Percentiles rank a stretch among this genome's conserved stretches.
These are phyloP conservation scores for Acanthosoma haemorrhoidale DNA, from an alignment of 2,888 invertebrate genomes.

Conservation along the genomic window DNA sequence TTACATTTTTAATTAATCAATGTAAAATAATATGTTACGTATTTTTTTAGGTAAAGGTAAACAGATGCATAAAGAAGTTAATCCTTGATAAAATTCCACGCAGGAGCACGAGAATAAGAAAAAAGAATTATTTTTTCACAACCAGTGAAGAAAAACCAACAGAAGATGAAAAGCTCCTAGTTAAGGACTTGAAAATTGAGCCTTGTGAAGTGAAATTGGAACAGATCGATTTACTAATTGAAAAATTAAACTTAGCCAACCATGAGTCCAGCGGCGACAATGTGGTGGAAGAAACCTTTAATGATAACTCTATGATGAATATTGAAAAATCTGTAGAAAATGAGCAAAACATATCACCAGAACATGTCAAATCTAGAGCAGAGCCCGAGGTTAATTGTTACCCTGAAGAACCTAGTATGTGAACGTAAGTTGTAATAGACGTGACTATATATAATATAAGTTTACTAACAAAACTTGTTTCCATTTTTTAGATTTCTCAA, in stretches of 20 bases:
- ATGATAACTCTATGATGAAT: too few species aligned
- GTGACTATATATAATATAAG: background rate
- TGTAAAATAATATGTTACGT: too few species aligned
- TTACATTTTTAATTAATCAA: too few species aligned
- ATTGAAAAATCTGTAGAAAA: background rate
- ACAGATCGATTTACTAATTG: background rate
- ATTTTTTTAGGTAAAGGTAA: background rate
- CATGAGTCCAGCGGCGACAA: background rate
- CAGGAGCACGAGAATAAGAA: constrained; percentile 11
- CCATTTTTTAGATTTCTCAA: background rate
- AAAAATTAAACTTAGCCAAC: background rate
- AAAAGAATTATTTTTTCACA: background rate
- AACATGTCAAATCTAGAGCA: background rate
- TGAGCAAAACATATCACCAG: background rate
- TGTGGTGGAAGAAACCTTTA: too few species aligned
- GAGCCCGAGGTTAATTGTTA: background rate
- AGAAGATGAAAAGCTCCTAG: background rate
- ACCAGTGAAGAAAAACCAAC: background rate
- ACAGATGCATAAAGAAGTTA: background rate
- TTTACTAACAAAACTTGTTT: background rate
- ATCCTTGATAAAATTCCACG: background rate
- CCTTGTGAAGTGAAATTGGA: constrained; percentile 5
- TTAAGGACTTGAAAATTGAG: background rate
- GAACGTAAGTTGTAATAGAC: background rate
- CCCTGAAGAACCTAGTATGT: background rate